Evolutionary conservation across 2,888 invertebrate species (phyloP), one percentile per base, ranked within the genome.

Genomic region (Dolichopus griseipennis): DNA sequence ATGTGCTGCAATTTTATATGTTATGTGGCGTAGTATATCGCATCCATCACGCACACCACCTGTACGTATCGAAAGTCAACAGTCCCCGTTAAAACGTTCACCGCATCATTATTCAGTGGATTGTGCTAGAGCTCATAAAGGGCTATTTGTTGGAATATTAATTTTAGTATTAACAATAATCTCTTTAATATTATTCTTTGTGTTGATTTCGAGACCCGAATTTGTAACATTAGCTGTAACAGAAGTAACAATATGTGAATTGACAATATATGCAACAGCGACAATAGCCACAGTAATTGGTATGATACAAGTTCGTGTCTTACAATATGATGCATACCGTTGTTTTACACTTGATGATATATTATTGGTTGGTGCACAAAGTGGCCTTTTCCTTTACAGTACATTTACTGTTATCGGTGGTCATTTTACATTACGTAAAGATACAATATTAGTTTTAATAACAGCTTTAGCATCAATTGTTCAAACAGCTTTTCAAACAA

Each of bases 391-490:
- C 78, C 90, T 96, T 72, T 95, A 95, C 79, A 92, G 93, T 72
- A 92, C 93, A 63, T 95, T 96, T 78, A 94, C 95, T 12, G 93
- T 97, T 69, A 93, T 96, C 69, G 95, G 96, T 0, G 94, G 94
- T 4, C 93, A 94, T 76, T 94, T 95, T 73, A 92, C 92, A 0
- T 84, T 91, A 69, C 88, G 90, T 73, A 89, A 89, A 75, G 90
- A 92, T 74, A 92, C 92, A 8, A 87, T 91, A 67, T 81, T 95
- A 34, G 92, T 94, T 43, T 83, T 95, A 64, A 85, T 94, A 34
- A 93, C 93, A 8, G 93, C 94, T 0, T 77, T 94, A 64, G 91
- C 92, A 1, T 92, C 93, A 4, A 85, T 95, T 66, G 86, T 94
- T 33, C 95, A 97, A 81, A 94, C 95, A 0, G 90, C 92, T 0